phyloP scores from a whole-genome alignment of 2,888 invertebrate genomes.

The Dryobotodes eremita region DNA sequence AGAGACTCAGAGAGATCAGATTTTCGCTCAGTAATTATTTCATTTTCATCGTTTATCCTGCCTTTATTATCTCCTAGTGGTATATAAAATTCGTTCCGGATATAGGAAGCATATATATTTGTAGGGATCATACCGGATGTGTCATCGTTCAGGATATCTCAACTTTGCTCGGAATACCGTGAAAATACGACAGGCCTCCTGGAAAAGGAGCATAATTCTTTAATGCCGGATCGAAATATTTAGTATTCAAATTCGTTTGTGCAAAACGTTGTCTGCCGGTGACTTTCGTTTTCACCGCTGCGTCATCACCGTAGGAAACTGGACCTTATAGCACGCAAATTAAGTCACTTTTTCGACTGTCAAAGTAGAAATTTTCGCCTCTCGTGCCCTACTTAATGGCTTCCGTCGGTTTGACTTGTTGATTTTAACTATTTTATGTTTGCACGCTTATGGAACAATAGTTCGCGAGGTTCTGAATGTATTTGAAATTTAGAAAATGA shows the following conservation, averaged over 20 bases:
- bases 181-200: slow-evolving; percentile 49
- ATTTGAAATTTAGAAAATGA: slow-evolving; percentile 63
- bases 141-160: slow-evolving; percentile 11
- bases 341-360: slow-evolving; percentile 71
- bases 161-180: background rate
- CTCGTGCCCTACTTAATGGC: slow-evolving; percentile 84
- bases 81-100: background rate
- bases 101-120: background rate
- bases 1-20: too few species aligned
- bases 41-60: background rate
- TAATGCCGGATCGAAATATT: slow-evolving; percentile 75
- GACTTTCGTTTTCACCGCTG: slow-evolving; percentile 88
- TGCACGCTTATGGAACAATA: slow-evolving; percentile 75
- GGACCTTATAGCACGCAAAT: slow-evolving; percentile 64
- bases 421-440: slow-evolving; percentile 86
- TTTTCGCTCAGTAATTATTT: background rate
- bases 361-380: slow-evolving; percentile 83
- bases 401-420: slow-evolving; percentile 85
- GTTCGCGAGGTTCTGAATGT: slow-evolving; percentile 55
- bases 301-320: slow-evolving; percentile 58
- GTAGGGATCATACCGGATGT: background rate
- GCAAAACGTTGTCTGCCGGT: slow-evolving; percentile 82
- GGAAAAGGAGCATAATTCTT: slow-evolving; percentile 65
- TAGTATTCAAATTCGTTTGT: slow-evolving; percentile 88
- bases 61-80: background rate